These are phyloP conservation scores for Polyommatus iphigenia DNA, from an alignment of 2,888 invertebrate genomes.

Conservation along the genomic window DNA sequence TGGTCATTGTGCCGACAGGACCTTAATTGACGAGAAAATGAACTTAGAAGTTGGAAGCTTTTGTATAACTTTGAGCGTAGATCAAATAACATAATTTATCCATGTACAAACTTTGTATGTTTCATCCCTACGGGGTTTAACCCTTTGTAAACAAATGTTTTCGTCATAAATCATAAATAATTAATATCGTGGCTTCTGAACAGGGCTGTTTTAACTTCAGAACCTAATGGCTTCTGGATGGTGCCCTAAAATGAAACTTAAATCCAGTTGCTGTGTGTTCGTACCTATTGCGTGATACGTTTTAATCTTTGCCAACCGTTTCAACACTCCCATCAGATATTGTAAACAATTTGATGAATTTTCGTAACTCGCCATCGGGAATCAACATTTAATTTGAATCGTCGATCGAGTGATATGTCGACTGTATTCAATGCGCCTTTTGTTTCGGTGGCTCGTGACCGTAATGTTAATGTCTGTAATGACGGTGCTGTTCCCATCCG, in stretches of 20 bases:
- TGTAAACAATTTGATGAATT: neutral
- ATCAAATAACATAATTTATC: neutral
- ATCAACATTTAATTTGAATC: constrained; percentile 20
- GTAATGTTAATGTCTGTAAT: constrained; percentile 3
- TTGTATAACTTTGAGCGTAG: neutral
- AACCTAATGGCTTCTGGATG: neutral
- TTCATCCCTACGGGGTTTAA: neutral
- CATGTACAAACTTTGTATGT: constrained; percentile 2
- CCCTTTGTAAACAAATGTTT: neutral
- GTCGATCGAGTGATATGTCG: constrained; percentile 7
- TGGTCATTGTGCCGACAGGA: neutral
- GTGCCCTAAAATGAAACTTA: neutral
- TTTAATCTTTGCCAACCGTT: neutral
- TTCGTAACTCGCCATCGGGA: neutral
- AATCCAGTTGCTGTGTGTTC: neutral
- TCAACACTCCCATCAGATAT: neutral
- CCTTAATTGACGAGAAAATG: neutral
- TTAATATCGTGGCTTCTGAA: neutral
- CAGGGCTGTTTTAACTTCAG: no score
- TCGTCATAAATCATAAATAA: neutral
- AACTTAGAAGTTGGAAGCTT: neutral
- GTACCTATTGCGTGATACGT: neutral
- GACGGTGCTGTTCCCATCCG: constrained; percentile 19
- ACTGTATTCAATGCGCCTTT: constrained; percentile 26
- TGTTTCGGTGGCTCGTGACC: constrained; percentile 11